Conservation (phyloP, 2,888 invertebrate species). For the Thecocarcelia acutangulata region DNA sequence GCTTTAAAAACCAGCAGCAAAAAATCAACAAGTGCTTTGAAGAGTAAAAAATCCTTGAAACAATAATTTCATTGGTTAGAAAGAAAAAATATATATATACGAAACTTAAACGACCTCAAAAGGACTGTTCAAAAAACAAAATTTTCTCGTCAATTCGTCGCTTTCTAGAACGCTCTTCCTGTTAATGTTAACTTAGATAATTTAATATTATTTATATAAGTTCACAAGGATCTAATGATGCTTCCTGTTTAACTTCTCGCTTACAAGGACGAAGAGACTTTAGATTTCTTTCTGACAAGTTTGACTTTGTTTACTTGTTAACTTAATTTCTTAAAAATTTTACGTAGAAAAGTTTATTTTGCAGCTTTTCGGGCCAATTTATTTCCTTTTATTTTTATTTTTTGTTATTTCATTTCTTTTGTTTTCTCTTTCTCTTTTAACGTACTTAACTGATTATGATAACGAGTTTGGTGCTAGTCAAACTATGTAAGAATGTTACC, state of each 20-base stretch:
- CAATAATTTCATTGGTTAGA: constrained; percentile 70
- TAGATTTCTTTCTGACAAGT: constrained; percentile 28
- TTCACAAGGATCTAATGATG: constrained; percentile 42
- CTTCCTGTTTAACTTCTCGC: constrained; percentile 17
- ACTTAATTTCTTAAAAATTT: constrained; percentile 6
- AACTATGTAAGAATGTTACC: constrained; percentile 70
- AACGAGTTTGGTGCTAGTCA: constrained; percentile 81
- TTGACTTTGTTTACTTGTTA: constrained; percentile 37
- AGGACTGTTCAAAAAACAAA: constrained; percentile 48
- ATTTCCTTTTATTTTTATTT: too few relatives aligned
- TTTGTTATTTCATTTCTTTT: neutral
- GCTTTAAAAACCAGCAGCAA: constrained; percentile 76
- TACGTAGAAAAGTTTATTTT: constrained; percentile 29
- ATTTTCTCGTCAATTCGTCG: neutral
- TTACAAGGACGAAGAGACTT: constrained; percentile 17
- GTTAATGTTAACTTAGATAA: constrained; percentile 42
- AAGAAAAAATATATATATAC: constrained; percentile 55
- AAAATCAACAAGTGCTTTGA: constrained; percentile 80
- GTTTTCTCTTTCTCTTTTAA: constrained; percentile 22
- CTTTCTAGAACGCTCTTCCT: neutral
- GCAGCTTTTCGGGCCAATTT: neutral
- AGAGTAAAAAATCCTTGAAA: constrained; percentile 79
- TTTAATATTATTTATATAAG: constrained; percentile 46
- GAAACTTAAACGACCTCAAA: constrained; percentile 71
- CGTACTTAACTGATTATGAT: constrained; percentile 59